Evolutionary conservation across 2,888 invertebrate genomes (phyloP).

Genomic region (Andrena marginata): DNA sequence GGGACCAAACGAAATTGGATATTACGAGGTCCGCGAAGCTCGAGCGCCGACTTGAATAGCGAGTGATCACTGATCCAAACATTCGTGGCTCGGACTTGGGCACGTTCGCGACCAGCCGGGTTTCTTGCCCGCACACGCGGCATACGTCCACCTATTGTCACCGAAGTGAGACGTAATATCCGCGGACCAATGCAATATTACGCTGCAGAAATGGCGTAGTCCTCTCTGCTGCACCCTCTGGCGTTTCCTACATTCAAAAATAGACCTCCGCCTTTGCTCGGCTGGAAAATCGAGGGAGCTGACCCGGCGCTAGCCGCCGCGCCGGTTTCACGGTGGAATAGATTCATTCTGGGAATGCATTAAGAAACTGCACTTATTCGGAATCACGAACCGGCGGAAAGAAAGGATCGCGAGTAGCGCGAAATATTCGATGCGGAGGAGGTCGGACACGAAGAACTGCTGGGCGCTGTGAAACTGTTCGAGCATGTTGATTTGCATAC

Average conservation of each 20-base stretch:
- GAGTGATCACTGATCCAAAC: constrained; percentile 36
- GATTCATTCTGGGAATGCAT: background rate
- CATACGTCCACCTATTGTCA: constrained; percentile 30
- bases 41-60: constrained; percentile 30
- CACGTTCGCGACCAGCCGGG: background rate
- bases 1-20: constrained; percentile 28
- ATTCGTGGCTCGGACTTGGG: constrained; percentile 6
- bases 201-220: constrained; percentile 17
- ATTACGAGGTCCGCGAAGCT: background rate
- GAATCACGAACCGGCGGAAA: constrained; percentile 4
- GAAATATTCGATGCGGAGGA: constrained; percentile 16
- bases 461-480: background rate
- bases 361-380: background rate
- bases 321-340: background rate
- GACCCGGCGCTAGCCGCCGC: background rate
- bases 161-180: constrained; percentile 19
- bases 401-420: background rate
- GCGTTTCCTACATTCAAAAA: constrained; percentile 3
- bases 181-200: constrained; percentile 9
- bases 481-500: constrained; percentile 4
- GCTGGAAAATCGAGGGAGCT: constrained; percentile 20
- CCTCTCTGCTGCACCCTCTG: background rate
- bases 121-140: constrained; percentile 28
- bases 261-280: constrained; percentile 24
- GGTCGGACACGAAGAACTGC: background rate